phyloP scores from a whole-genome alignment of 2,888 invertebrate species.

The Papilio elwesi region DNA sequence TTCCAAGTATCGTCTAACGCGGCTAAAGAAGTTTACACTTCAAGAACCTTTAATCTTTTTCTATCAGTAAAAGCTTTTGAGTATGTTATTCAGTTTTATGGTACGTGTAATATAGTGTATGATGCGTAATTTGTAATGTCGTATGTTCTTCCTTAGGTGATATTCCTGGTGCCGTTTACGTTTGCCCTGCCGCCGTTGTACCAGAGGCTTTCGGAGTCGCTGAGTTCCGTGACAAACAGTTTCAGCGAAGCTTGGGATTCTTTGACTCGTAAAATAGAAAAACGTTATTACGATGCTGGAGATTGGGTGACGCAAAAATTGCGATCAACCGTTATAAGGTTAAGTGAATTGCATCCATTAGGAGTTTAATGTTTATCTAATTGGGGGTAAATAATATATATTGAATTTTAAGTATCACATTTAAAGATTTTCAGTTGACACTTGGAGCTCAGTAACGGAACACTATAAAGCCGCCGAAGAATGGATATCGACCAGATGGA shows the following conservation, averaged over 20 bases:
- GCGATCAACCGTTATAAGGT: conserved; percentile 12
- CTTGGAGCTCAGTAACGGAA: not conserved
- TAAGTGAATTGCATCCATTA: conserved; percentile 18
- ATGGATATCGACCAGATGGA: conserved; percentile 10
- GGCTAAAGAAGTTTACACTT: no score
- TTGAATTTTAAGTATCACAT: conserved; percentile 6
- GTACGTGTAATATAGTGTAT: no score
- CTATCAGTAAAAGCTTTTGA: no score
- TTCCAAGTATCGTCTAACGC: no score
- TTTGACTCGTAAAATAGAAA: conserved; percentile 12
- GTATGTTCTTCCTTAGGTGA: not conserved
- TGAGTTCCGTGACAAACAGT: conserved; percentile 6
- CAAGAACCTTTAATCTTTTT: no score
- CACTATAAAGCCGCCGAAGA: conserved; percentile 12
- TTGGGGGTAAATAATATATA: conserved; percentile 21
- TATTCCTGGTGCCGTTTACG: conserved; percentile 5
- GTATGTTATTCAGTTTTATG: no score
- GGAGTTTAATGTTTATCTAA: conserved; percentile 10
- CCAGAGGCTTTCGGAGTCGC: not conserved
- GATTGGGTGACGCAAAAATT: conserved; percentile 25
- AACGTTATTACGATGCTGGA: conserved; percentile 25
- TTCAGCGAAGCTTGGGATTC: conserved; percentile 17
- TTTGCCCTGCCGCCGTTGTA: conserved; percentile 1
- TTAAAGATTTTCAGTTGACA: conserved; percentile 19
- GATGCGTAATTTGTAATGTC: not conserved